These are phyloP conservation scores for Trichosurus vulpecula DNA, from an alignment of 2,797 vertebrate species.

Conservation along the genomic window DNA sequence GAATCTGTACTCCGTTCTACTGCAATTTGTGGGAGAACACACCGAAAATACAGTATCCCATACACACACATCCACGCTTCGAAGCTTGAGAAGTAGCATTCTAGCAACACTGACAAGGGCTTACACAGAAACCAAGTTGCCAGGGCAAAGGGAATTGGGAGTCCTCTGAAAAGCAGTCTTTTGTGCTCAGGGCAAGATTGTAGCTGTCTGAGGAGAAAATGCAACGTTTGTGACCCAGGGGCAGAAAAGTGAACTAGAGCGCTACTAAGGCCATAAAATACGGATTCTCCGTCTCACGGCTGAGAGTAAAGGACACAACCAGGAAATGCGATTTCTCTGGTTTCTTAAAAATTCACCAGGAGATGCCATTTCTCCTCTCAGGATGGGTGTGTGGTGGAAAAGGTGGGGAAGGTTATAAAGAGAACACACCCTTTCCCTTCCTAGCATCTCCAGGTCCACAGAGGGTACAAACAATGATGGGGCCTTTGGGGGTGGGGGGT, in stretches of 20 bases:
- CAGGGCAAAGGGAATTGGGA: background rate
- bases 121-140: background rate
- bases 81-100: background rate
- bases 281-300: background rate
- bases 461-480: background rate
- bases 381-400: background rate
- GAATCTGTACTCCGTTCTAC: background rate
- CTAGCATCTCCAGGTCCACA: background rate
- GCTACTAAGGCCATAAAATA: background rate
- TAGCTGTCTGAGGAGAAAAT: background rate
- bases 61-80: background rate
- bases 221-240: conserved; percentile 37
- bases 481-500: background rate
- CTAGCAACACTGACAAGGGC: conserved; percentile 22
- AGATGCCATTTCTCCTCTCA: background rate
- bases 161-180: conserved; percentile 16
- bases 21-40: rapidly evolving
- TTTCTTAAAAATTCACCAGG: background rate
- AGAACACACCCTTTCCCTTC: background rate
- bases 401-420: background rate
- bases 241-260: conserved; percentile 4
- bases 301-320: background rate
- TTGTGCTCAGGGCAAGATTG: background rate
- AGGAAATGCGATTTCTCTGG: background rate
- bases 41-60: background rate